These are phyloP conservation scores for Atherinomorus stipes DNA, from an alignment of 2,113 vertebrate genomes.

Conservation along the genomic window DNA sequence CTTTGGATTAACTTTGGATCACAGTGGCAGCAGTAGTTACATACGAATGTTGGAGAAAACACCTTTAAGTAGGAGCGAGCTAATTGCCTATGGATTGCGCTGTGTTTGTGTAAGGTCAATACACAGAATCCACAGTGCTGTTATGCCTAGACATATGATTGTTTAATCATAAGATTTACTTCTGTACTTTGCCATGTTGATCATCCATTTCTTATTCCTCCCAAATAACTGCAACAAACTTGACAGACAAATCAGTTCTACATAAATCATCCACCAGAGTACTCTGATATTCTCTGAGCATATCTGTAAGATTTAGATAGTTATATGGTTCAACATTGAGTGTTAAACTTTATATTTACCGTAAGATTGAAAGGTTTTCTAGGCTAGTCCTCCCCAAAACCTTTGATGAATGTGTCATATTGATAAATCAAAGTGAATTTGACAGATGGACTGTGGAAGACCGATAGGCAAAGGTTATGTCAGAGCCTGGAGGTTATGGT, in stretches of 20 bases:
- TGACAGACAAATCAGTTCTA: background rate
- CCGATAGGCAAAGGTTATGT: slow-evolving; percentile 36
- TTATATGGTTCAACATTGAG: background rate
- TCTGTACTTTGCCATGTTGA: background rate
- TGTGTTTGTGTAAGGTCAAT: slow-evolving; percentile 41
- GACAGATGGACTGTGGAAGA: slow-evolving; percentile 28
- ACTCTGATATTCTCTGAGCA: background rate
- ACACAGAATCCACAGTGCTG: slow-evolving; percentile 4
- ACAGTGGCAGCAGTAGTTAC: slow-evolving; percentile 44
- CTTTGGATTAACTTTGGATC: slow-evolving; percentile 57
- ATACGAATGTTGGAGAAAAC: slow-evolving; percentile 60
- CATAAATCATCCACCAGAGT: background rate
- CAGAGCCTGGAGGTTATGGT: slow-evolving; percentile 38
- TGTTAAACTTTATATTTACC: no score
- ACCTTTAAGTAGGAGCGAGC: slow-evolving; percentile 44
- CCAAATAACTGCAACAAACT: background rate
- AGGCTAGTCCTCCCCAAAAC: background rate
- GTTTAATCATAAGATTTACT: slow-evolving; percentile 16
- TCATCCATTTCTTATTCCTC: no score
- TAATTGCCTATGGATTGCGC: slow-evolving; percentile 55
- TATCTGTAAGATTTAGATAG: background rate
- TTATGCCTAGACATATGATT: background rate
- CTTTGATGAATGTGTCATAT: slow-evolving; percentile 15
- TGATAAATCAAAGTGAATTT: slow-evolving; percentile 51
- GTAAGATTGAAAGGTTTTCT: background rate